Conservation (phyloP, 2,113 vertebrate genomes). For the Colius striatus region DNA sequence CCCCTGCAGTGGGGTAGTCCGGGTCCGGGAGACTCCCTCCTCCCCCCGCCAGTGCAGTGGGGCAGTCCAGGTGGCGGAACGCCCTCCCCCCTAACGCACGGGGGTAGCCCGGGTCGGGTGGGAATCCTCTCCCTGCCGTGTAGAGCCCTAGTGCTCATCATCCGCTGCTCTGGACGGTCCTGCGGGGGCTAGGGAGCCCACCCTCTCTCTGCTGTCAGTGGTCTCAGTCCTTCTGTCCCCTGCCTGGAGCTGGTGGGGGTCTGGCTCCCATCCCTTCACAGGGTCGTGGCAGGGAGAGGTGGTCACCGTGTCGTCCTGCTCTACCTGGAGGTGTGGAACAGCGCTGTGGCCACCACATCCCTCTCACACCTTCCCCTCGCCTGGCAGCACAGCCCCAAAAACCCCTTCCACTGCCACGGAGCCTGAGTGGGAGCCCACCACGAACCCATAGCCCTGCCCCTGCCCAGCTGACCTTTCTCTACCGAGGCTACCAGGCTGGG, state of each 20-base stretch:
- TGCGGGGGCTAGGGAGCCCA: accelerated
- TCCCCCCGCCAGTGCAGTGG: too few relatives aligned
- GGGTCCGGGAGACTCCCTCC: background rate
- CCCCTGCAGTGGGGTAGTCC: accelerated
- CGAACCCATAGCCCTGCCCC: accelerated
- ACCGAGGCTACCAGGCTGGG: accelerated
- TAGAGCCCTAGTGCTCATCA: accelerated
- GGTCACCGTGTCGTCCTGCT: background rate
- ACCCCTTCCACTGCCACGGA: accelerated
- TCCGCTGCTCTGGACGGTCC: background rate
- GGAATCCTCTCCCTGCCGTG: background rate
- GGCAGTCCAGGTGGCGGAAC: accelerated
- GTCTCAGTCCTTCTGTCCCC: background rate
- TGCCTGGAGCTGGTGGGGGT: accelerated
- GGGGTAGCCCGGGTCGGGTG: background rate
- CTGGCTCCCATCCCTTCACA: background rate
- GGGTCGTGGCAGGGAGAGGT: accelerated
- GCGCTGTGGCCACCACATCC: too few relatives aligned
- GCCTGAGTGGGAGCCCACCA: background rate
- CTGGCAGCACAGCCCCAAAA: accelerated
- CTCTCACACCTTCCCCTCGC: background rate
- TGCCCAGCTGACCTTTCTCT: accelerated
- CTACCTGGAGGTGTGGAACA: accelerated
- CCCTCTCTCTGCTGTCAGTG: background rate
- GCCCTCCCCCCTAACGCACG: too few relatives aligned